Base-by-base conservation (phyloP, 2,797 vertebrate species). In the Clangula hyemalis region DNA sequence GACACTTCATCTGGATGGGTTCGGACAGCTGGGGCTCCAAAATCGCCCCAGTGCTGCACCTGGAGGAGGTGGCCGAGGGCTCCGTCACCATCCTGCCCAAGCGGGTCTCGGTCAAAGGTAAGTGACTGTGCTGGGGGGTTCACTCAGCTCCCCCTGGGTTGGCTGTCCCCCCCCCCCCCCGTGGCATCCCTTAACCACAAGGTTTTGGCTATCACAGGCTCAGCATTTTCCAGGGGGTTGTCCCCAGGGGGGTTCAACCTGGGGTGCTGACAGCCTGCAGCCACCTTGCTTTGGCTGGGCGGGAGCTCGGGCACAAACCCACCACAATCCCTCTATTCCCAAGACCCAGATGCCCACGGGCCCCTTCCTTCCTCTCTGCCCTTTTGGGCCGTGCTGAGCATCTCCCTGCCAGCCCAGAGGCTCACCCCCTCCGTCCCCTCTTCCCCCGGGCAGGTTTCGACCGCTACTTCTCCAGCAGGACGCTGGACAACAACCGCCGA, bases 21-120 rank as follows among this genome's bases (percentile, higher is more conserved):
- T 99, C 99, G 0, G 99, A 99, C 97, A 99, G 99, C 97, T 99
- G 99, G 99, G 99, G 99, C 79, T 99, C 99, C 94, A 99, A 99
- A 97, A 99, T 98, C 3, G 86, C 99, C 28, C 99, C 99, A 0
- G 98, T 99, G 64, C 98, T 99, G 84, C 98, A 98, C 94, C 98
- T 99, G 95, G 99, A 99, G 95, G 99, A 99, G 93, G 99, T 99
- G 98, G 99, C 99, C 0, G 99, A 99, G 96, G 99, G 99, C 3
- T 99, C 99, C 0, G 98, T 99, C 91, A 99, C 99, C 72, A 99
- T 99, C 96, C 98, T 99, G 75, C 99, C 99, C 84, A 99, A 99
- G 97, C 97, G 99, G 47, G 98, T 98, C 94, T 98, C 99, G 1
- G 99, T 99, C 87, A 98, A 97, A 99, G 99, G 99, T 99, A 98